Percentiles rank a stretch among this genome's conserved stretches.
phyloP scores from a whole-genome alignment of 2,113 vertebrate genomes.

The Pyrgilauda ruficollis region DNA sequence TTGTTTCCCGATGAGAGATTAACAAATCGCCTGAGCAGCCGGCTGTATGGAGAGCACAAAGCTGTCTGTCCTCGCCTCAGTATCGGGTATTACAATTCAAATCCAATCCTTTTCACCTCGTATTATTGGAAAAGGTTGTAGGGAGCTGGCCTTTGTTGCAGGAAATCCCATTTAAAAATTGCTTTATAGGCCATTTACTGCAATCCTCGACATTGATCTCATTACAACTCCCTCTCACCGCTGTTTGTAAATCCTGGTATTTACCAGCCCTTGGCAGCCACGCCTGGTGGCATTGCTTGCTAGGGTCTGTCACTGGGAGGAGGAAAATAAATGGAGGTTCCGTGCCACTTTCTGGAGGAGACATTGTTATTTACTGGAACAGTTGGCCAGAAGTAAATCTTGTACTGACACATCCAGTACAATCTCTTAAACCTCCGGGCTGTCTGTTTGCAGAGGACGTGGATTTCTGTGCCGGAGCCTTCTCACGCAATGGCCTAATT shows the following conservation, averaged over 20 bases:
- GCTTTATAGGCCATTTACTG: constrained; percentile 49
- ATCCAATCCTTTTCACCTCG: neutral
- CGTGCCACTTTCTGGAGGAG: neutral
- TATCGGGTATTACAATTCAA: neutral
- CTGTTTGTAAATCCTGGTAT: neutral
- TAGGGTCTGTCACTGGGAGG: neutral
- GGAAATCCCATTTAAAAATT: constrained; percentile 45
- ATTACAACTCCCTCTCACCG: neutral
- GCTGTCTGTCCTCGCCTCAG: neutral
- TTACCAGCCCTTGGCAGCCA: neutral
- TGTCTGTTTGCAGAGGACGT: neutral
- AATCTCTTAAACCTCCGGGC: neutral
- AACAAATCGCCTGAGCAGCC: neutral
- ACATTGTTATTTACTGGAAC: neutral
- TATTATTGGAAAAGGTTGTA: neutral
- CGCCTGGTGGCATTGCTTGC: neutral
- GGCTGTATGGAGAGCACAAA: neutral
- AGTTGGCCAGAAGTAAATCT: neutral
- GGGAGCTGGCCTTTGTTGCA: constrained; percentile 18
- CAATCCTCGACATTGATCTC: constrained; percentile 41
- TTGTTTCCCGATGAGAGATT: neutral
- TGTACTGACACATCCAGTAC: neutral
- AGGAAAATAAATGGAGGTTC: neutral
- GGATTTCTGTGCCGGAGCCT: neutral
- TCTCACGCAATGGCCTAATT: neutral